Base-by-base conservation (phyloP, 1,140 invertebrate species). In the Drosophila albomicans region DNA sequence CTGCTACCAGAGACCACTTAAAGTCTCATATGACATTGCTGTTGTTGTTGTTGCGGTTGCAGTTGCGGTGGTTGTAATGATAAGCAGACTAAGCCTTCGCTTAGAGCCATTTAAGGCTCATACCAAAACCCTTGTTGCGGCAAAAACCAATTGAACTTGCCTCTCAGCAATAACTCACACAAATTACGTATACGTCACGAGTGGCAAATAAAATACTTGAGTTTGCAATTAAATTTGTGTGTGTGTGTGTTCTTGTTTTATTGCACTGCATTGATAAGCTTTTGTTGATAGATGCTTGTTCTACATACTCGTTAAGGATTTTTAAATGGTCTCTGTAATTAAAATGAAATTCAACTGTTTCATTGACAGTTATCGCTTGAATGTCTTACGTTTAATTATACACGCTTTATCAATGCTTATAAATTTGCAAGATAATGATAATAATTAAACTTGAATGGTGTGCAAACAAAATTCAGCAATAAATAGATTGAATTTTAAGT, bases 261-360 rank as follows among this genome's bases (percentile, higher is more conserved):
- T 54, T 64, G 61, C 59, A 57, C 16, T 57, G 28, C 43, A 5
- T 7, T 45, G 62, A 72, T 72, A 72, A 72, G 69, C 62, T 66
- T 51, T 25, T 72, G 58, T 66, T 72, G 62, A 58, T 51, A 58
- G 69, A 72, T 72, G 69, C 69, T 51, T 72, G 69, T 71, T 64
- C 68, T 71, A 71, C 68, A 57, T 64, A 64, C n/a, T 5, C 35
- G 32, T 25, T 35, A 4, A 51, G 32, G 32, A 69, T 52, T 11
- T 54, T 71, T n/a, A 57, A 56, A 41, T 56, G 58, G 11, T 51
- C 51, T 32, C 5, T 57, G 30, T 30, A 51, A 56, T 56, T 65
- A 65, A 65, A 56, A 46, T 35, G 5, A 6, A 65, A 65, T 65
- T 65, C 51, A 56, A 35, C 54, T 68, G 64, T 45, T 52, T 43